Evolutionary conservation across 2,113 vertebrate species (phyloP), one percentile per base, ranked within the genome.

Genomic region (Gracilinanus agilis): DNA sequence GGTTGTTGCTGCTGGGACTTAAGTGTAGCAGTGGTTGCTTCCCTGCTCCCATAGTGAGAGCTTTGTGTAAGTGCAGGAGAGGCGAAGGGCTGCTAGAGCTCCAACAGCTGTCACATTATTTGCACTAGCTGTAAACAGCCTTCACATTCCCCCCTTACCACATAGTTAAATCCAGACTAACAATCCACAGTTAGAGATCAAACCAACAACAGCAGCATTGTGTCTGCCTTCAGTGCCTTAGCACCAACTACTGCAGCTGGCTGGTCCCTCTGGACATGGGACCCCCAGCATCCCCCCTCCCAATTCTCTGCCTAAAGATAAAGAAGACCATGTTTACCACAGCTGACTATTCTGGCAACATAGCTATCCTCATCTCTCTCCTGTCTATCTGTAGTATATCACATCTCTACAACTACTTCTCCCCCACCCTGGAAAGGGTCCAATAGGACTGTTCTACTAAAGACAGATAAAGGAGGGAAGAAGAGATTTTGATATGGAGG

Each of bases 81-180:
- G 97, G 98, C 97, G 93, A 98, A 93, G 98, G 96, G 98, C 98
- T 97, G 98, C 98, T 97, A 97, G 98, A 97, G 97, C 98, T 98
- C 98, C 98, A 98, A 99, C 99, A 99, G 99, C 99, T 99, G 99
- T 99, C 99, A 99, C 99, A 99, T 99, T 99, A 99, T 99, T 99
- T 99, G 98, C 98, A 98, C 98, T 99, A 97, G 98, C 98, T 98
- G 99, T 99, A 99, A 99, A 99, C 99, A 99, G 99, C 98, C 98
- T 98, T 99, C 98, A 97, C 98, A 98, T 98, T 98, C 98, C 98
- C 98, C 98, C 97, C 97, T 98, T 97, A 98, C 98, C 99, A 98
- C 99, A 98, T 98, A 99, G 99, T 99, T 99, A 99, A 98, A 99
- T 98, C 99, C 98, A 99, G 99, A 98, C 99, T 99, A 99, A 99